phyloP scores from a whole-genome alignment of 2,113 vertebrate genomes.

The Neolamprologus brichardi region DNA sequence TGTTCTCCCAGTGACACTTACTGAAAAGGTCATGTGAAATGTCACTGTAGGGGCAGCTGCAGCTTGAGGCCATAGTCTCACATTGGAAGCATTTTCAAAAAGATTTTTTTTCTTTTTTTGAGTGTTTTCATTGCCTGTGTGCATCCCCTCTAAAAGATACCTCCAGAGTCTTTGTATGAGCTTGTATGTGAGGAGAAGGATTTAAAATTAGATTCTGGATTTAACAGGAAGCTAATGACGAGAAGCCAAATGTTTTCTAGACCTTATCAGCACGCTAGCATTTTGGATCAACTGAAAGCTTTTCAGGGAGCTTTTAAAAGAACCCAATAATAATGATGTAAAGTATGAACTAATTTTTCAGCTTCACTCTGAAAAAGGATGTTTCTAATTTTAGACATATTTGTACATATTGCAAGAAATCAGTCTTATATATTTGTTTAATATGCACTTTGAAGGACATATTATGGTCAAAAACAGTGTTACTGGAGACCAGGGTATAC shows the following conservation, averaged over 20 bases:
- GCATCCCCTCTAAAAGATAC: not conserved
- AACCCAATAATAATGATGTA: not conserved
- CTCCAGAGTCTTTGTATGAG: not conserved
- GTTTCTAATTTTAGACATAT: not conserved
- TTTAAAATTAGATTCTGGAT: not conserved
- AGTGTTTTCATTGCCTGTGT: not conserved
- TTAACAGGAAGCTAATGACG: not conserved
- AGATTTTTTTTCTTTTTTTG: not conserved
- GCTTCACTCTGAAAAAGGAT: not conserved
- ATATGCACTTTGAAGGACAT: not conserved
- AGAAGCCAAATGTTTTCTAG: not conserved
- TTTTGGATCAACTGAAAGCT: not conserved
- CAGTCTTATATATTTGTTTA: not conserved
- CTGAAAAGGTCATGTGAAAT: conserved; percentile 53
- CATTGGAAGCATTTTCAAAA: not conserved
- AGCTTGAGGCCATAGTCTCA: conserved; percentile 13
- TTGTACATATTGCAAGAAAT: not conserved
- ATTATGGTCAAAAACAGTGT: not conserved
- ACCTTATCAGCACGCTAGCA: not conserved
- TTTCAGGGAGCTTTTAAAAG: not conserved
- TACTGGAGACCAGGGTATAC: not conserved
- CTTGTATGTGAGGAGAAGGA: not conserved
- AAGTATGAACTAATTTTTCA: not conserved
- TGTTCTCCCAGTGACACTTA: conserved; percentile 7
- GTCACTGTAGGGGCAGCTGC: conserved; percentile 30